These are phyloP conservation scores for Formica selysi DNA, from an alignment of 1,140 invertebrate species.

Conservation along the genomic window DNA sequence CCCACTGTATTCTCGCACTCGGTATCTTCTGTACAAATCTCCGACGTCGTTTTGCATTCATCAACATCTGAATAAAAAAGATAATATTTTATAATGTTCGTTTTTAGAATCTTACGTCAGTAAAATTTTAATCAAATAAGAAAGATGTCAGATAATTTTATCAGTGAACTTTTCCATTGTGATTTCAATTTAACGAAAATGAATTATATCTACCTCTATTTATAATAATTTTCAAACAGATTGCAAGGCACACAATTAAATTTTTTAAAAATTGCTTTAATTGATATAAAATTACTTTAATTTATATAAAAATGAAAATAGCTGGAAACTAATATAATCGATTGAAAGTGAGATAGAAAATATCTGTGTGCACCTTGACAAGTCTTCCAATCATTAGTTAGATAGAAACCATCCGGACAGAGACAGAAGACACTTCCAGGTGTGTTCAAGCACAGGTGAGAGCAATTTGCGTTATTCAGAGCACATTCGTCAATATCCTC, in stretches of 20 bases:
- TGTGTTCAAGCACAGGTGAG: slow-evolving; percentile 88
- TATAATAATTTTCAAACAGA: neutral
- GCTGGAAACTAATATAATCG: neutral
- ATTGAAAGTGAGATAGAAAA: neutral
- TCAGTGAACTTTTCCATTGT: neutral
- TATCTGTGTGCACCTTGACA: slow-evolving; percentile 84
- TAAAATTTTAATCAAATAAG: neutral
- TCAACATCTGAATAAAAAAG: slow-evolving; percentile 88
- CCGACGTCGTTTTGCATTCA: slow-evolving; percentile 88
- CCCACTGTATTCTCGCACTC: slow-evolving; percentile 89
- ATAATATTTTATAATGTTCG: neutral
- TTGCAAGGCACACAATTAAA: neutral
- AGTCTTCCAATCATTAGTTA: slow-evolving; percentile 86
- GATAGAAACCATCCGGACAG: slow-evolving; percentile 88
- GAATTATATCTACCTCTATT: neutral
- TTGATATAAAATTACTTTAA: no score
- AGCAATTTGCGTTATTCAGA: slow-evolving; percentile 87
- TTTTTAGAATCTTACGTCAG: neutral
- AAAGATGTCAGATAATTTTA: neutral
- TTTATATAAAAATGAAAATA: neutral
- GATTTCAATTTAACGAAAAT: neutral
- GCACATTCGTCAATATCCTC: slow-evolving; percentile 89
- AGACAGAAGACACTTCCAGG: slow-evolving; percentile 88
- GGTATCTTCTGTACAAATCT: slow-evolving; percentile 86
- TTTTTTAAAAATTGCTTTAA: neutral